These are phyloP conservation scores for Psilopsiagon aymara DNA, from an alignment of 2,113 vertebrate species.

Conservation along the genomic window DNA sequence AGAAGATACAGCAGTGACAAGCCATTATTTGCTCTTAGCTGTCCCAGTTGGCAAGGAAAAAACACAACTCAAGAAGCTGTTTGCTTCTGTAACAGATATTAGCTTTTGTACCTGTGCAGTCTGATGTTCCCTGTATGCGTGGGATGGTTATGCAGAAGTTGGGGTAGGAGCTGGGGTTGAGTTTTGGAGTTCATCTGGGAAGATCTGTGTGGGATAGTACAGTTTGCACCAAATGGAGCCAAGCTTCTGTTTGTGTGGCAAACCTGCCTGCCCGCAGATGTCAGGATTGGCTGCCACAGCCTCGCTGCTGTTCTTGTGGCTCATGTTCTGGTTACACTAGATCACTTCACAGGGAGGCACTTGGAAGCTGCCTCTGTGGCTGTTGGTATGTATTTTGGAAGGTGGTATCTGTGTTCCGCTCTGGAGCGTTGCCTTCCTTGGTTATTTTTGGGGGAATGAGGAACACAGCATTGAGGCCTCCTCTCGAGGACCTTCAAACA, in stretches of 20 bases:
- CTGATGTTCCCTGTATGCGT: not conserved
- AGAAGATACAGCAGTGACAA: not conserved
- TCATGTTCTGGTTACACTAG: not conserved
- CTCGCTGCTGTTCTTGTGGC: not conserved
- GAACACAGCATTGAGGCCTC: not conserved
- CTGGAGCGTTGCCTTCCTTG: not conserved
- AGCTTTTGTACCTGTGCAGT: not conserved
- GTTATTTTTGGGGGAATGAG: not conserved
- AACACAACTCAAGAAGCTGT: not conserved
- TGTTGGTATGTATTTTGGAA: not conserved
- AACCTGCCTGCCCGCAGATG: not conserved
- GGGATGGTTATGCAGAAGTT: not conserved
- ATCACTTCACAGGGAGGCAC: not conserved
- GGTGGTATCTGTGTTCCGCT: rapidly evolving
- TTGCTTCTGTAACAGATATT: not conserved
- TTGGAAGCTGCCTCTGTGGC: not conserved
- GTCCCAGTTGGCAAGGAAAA: not conserved
- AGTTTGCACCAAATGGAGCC: not conserved
- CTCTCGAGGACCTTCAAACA: not conserved
- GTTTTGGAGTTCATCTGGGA: not conserved
- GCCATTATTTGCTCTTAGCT: not conserved
- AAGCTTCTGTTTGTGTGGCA: not conserved
- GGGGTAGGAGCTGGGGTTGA: not conserved
- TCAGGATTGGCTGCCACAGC: not conserved
- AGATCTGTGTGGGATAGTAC: not conserved